Percentiles rank a stretch among this genome's conserved stretches.
Evolutionary conservation across 2,888 invertebrate species (phyloP).

Genomic region (Drosophila pegasa): DNA sequence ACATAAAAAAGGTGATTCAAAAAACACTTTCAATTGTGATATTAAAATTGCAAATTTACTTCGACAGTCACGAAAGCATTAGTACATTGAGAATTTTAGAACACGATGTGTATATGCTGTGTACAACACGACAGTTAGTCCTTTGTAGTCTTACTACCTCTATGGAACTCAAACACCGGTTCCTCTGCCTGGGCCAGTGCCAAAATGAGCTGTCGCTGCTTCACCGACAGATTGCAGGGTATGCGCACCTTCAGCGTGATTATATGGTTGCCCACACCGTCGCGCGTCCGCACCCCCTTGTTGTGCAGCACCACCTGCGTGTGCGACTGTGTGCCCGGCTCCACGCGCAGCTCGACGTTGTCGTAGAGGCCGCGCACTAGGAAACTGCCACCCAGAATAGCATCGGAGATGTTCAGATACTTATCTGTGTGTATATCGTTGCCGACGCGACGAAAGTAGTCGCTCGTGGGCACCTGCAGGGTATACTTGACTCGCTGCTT

Average conservation of each 20-base stretch:
- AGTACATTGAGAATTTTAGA: slow-evolving; percentile 68
- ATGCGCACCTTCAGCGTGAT: slow-evolving; percentile 81
- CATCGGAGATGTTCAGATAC: slow-evolving; percentile 79
- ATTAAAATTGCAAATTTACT: slow-evolving; percentile 29
- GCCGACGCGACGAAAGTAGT: slow-evolving; percentile 78
- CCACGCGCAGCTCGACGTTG: slow-evolving; percentile 73
- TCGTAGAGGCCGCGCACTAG: slow-evolving; percentile 81
- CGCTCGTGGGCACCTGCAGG: slow-evolving; percentile 72
- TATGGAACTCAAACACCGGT: slow-evolving; percentile 69
- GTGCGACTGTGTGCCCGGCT: slow-evolving; percentile 82
- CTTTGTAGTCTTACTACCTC: slow-evolving; percentile 8
- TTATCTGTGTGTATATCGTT: slow-evolving; percentile 80
- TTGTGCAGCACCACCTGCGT: slow-evolving; percentile 73
- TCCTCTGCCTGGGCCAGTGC: slow-evolving; percentile 80
- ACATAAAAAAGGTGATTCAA: slow-evolving; percentile 92
- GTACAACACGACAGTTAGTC: not conserved
- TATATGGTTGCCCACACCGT: slow-evolving; percentile 78
- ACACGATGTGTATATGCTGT: slow-evolving; percentile 7
- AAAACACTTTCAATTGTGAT: not conserved
- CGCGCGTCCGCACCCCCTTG: slow-evolving; percentile 74
- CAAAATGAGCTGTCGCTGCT: slow-evolving; percentile 81
- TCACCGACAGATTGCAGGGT: slow-evolving; percentile 77
- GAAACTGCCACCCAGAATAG: slow-evolving; percentile 81
- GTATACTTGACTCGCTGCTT: slow-evolving; percentile 74
- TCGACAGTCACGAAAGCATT: slow-evolving; percentile 19